Percentiles rank a stretch among this genome's conserved stretches.
phyloP scores from a whole-genome alignment of 2,888 invertebrate genomes.

The Acronicta psi region DNA sequence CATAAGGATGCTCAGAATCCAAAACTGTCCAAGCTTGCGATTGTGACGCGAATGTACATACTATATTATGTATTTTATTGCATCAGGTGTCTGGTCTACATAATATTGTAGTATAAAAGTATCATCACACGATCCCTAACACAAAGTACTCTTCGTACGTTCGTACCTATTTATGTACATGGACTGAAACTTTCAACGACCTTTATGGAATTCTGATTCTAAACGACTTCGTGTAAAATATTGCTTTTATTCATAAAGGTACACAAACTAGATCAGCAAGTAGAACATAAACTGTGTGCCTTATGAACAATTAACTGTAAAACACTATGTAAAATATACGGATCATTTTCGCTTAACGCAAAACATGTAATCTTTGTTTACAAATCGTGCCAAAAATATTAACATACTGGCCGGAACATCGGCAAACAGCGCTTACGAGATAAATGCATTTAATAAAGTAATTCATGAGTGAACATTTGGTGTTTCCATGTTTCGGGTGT shows the following conservation, averaged over 20 bases:
- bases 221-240: conserved; percentile 59
- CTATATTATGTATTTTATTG: conserved; percentile 57
- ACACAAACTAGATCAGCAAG: conserved; percentile 75
- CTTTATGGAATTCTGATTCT: conserved; percentile 44
- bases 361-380: conserved; percentile 66
- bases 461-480: conserved; percentile 68
- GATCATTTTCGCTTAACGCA: conserved; percentile 71
- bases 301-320: conserved; percentile 76
- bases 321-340: conserved; percentile 78
- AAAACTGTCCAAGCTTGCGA: conserved; percentile 46
- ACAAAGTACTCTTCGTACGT: conserved; percentile 59
- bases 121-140: conserved; percentile 61
- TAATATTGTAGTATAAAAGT: conserved; percentile 59
- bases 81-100: conserved; percentile 61
- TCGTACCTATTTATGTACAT: conserved; percentile 53
- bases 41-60: conserved; percentile 55
- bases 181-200: conserved; percentile 50
- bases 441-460: conserved; percentile 56
- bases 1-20: conserved; percentile 42
- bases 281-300: conserved; percentile 75
- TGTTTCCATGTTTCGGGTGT: conserved; percentile 83
- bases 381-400: conserved; percentile 73
- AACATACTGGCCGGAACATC: conserved; percentile 83
- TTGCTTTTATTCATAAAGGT: conserved; percentile 67
- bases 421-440: conserved; percentile 79